Percentiles rank a stretch among this genome's conserved stretches.
phyloP scores from a whole-genome alignment of 1,140 invertebrate genomes.

The Nylanderia fulva region DNA sequence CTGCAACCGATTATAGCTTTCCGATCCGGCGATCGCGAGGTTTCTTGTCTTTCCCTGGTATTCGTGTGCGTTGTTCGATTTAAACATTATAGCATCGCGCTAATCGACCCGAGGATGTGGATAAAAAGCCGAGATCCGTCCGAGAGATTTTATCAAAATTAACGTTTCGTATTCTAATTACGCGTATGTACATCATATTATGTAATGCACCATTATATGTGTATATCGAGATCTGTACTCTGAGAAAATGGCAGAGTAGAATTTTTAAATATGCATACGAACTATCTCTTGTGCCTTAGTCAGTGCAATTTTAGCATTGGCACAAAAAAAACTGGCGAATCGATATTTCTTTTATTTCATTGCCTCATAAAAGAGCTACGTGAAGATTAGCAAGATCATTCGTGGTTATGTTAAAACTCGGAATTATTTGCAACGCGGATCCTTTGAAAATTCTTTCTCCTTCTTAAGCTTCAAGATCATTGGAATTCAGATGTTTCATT shows the following conservation, averaged over 20 bases:
- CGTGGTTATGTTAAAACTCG: slow-evolving; percentile 10
- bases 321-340: not conserved
- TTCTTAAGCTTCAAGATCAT: not conserved
- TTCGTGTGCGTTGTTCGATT: slow-evolving; percentile 36
- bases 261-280: not conserved
- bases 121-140: not conserved
- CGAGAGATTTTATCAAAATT: not conserved
- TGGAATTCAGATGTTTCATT: slow-evolving; percentile 26
- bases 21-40: slow-evolving; percentile 39
- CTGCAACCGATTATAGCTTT: slow-evolving; percentile 47
- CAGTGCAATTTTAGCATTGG: not conserved
- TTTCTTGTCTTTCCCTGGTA: slow-evolving; percentile 43
- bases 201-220: not conserved
- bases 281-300: not conserved
- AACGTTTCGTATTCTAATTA: slow-evolving; percentile 20
- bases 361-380: slow-evolving; percentile 15
- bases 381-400: slow-evolving; percentile 41
- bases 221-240: not conserved
- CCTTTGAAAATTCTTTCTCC: slow-evolving; percentile 3
- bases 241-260: not conserved
- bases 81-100: slow-evolving; percentile 2
- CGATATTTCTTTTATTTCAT: not conserved
- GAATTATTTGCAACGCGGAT: slow-evolving; percentile 26
- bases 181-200: not conserved
- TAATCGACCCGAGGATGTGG: slow-evolving; percentile 6